Evolutionary conservation across 2,113 vertebrate species (phyloP).

Genomic region (Grammomys surdaster): DNA sequence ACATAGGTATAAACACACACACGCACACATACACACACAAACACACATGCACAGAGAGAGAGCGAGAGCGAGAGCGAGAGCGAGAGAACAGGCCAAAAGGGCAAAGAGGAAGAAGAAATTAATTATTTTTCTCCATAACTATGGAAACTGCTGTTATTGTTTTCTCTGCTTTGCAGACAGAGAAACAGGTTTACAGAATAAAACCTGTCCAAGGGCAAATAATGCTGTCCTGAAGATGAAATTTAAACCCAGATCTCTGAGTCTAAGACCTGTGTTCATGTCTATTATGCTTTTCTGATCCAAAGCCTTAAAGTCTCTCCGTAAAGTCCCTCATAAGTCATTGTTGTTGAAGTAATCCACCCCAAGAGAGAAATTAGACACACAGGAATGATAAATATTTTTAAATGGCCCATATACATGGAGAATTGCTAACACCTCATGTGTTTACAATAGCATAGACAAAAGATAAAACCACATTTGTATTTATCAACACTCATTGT

Average conservation of each 20-base stretch:
- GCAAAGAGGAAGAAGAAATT: not conserved
- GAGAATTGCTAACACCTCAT: not conserved
- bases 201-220: not conserved
- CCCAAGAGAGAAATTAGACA: not conserved
- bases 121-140: not conserved
- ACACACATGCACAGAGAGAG: not conserved
- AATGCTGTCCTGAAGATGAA: not conserved
- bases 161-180: not conserved
- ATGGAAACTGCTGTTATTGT: not conserved
- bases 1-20: not conserved
- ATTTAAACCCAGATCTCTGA: not conserved
- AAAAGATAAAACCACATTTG: not conserved
- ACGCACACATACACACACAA: not conserved
- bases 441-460: not conserved
- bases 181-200: not conserved
- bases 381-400: not conserved
- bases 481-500: not conserved
- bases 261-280: not conserved
- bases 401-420: not conserved
- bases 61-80: too few relatives aligned
- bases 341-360: not conserved
- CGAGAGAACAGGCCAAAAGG: not conserved
- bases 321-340: not conserved
- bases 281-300: not conserved
- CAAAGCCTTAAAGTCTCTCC: not conserved